Conservation (phyloP, 2,113 vertebrate genomes). For the Mus musculus region GRCm39 chr1:91929001-91929500, state of each 20-base stretch:
- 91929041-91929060: too few relatives aligned
- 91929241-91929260: not conserved
- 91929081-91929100: not conserved
- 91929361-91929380: not conserved
- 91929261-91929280: not conserved
- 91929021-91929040: not conserved
- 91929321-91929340: not conserved
- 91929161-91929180: not conserved
- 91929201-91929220: too few relatives aligned
- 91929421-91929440: not conserved
- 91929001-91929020: too few relatives aligned
- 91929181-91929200: not conserved
- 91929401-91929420: not conserved
- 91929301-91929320: not conserved
- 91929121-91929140: not conserved
- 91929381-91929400: not conserved
- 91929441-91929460: not conserved
- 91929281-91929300: not conserved
- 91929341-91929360: not conserved
- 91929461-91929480: not conserved
- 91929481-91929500: not conserved
- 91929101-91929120: not conserved
- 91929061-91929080: not conserved
- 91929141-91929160: too few relatives aligned
- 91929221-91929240: not conserved